Percentiles rank a stretch among this genome's conserved stretches.
Evolutionary conservation across 2,113 vertebrate species (phyloP).

Genomic region (Platichthys flesus): DNA sequence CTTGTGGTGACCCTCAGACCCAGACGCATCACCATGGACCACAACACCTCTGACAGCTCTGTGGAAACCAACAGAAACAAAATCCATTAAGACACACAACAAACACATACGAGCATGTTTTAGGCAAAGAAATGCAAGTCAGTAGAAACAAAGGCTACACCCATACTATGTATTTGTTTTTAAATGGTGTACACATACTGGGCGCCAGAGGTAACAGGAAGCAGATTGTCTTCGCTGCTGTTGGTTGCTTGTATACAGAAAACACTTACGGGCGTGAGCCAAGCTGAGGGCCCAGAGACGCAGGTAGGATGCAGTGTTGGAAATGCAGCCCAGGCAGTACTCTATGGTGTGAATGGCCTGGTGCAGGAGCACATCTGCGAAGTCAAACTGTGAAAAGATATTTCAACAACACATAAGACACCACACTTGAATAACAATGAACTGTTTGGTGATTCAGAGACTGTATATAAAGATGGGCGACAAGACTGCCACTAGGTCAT

Average conservation of each 20-base stretch:
- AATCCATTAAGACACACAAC: not conserved
- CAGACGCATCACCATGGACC: conserved; percentile 94
- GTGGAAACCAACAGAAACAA: conserved; percentile 10
- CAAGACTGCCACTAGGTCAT: too few relatives aligned
- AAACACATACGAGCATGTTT: not conserved
- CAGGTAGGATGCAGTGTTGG: conserved; percentile 96
- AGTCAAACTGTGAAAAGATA: conserved; percentile 85
- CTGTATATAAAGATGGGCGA: too few relatives aligned
- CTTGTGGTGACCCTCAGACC: conserved; percentile 85
- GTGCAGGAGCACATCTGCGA: conserved; percentile 90
- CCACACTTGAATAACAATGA: not conserved
- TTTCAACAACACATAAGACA: conserved; percentile 1
- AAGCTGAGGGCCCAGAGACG: conserved; percentile 97
- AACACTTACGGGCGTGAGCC: conserved; percentile 93
- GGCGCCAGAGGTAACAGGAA: too few relatives aligned
- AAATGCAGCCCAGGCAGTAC: conserved; percentile 96
- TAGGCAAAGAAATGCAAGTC: not conserved
- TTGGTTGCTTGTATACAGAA: too few relatives aligned
- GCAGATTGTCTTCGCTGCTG: too few relatives aligned
- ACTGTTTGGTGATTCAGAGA: not conserved
- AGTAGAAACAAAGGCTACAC: not conserved
- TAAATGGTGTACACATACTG: too few relatives aligned
- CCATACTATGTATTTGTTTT: too few relatives aligned
- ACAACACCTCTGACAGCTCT: conserved; percentile 97
- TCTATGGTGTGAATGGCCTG: conserved; percentile 97